Conservation (phyloP, 2,113 vertebrate species). For the Hippocampus barbouri region DNA sequence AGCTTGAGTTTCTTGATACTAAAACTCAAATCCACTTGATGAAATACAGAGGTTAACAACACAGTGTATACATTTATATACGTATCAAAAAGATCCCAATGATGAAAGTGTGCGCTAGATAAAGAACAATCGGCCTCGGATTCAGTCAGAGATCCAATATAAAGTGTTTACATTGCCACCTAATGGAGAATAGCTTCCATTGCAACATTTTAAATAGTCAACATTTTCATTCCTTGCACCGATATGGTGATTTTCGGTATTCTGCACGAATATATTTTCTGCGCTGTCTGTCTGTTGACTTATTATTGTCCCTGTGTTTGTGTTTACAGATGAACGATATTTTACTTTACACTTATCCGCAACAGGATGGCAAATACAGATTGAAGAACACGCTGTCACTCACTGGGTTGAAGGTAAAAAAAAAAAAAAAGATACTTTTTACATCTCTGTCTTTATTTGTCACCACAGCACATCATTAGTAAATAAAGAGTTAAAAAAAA, state of each 20-base stretch:
- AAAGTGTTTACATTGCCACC: conserved; percentile 25
- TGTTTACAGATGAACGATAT: conserved; percentile 89
- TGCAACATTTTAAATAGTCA: background rate
- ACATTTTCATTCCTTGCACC: background rate
- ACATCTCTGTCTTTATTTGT: too few species aligned
- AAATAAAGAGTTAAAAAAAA: background rate
- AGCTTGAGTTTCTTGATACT: conserved; percentile 10
- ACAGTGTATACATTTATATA: background rate
- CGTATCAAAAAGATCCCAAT: background rate
- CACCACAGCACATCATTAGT: too few species aligned
- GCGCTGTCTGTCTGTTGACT: background rate
- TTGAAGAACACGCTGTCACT: conserved; percentile 85
- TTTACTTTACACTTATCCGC: conserved; percentile 91
- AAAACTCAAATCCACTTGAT: conserved; percentile 16
- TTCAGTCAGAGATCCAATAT: background rate
- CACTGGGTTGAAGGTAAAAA: conserved; percentile 82
- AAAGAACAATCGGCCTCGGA: background rate
- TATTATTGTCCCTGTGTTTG: background rate
- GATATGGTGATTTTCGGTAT: too few species aligned
- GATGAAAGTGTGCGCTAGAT: background rate
- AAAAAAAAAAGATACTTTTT: too few species aligned
- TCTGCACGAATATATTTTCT: background rate
- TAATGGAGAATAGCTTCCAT: conserved; percentile 32
- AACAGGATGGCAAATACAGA: conserved; percentile 93
- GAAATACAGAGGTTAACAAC: conserved; percentile 23